Evolutionary conservation across 2,113 vertebrate genomes (phyloP), one percentile per base, ranked within the genome.

Genomic region (Heterotilapia buettikoferi): DNA sequence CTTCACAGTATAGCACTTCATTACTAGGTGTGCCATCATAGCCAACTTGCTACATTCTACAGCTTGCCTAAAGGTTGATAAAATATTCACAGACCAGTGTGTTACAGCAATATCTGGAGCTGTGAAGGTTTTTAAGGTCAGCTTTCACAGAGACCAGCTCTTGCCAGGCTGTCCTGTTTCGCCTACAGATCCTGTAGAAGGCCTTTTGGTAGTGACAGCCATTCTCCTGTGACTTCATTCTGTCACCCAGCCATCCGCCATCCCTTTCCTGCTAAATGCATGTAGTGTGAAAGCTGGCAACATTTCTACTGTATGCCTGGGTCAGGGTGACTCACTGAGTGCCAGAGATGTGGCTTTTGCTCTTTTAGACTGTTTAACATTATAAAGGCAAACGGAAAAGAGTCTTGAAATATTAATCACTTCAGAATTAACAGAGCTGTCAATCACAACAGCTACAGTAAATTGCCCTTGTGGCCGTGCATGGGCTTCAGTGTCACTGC

Each of bases 401-500:
- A 89, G 90, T 73, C 26, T 86, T 93, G 87, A 94, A 95, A 95
- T 95, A 96, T 94, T 94, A 92, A 95, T 95, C 92, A 86, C 81
- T 66, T 90, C 89, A 89, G 92, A 94, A 91, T 93, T 84, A 94
- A 93, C 89, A 87, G 86, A 94, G 85, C 94, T 95, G 93, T 95
- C 96, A 93, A 79, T 96, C 94, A 88, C 50, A 26, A 19, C 26
- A 31, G 59, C 78, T 79, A 80, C 33, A 57, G 63, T 40, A 40
- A 78, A n/a, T 59, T 80, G 83, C 82, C 90, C 81, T 87, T 26
- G n/a, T 87, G 81, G 24, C 43, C 57, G 16, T 33, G 56, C 26
- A 7, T 78, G 78, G 82, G 71, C 56, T 88, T 57, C 71, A 24
- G 83, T 87, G 82, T 80, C 80, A 71, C 63, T 76, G 59, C n/a